phyloP scores from a whole-genome alignment of 2,113 vertebrate genomes.

The Brachyistius frenatus region DNA sequence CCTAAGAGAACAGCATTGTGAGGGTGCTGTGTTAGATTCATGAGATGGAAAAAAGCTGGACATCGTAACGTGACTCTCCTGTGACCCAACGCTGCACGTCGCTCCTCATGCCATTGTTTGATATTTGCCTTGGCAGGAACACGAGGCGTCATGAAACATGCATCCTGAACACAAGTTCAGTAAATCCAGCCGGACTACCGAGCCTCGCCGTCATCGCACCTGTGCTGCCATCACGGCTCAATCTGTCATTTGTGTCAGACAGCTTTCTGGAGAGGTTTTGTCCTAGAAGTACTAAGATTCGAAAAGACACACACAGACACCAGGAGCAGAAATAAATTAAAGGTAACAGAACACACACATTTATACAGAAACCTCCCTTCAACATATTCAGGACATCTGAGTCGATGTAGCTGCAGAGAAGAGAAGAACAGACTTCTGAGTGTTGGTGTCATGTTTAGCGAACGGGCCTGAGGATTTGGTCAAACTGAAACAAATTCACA shows the following conservation, averaged over 20 bases:
- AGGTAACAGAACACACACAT: too few relatives aligned
- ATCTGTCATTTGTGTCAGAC: slow-evolving; percentile 41
- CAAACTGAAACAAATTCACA: too few relatives aligned
- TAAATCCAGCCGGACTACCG: slow-evolving; percentile 22
- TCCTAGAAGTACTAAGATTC: background rate
- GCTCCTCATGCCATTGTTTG: slow-evolving; percentile 57
- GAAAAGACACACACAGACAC: background rate
- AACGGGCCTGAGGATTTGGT: too few relatives aligned
- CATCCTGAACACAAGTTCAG: slow-evolving; percentile 49
- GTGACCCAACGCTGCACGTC: slow-evolving; percentile 1
- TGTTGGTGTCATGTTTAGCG: too few relatives aligned
- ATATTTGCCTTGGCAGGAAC: slow-evolving; percentile 65
- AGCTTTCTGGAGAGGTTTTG: background rate
- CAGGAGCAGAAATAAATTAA: background rate
- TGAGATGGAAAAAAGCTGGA: slow-evolving; percentile 31
- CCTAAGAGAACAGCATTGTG: slow-evolving; percentile 17
- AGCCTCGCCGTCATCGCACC: slow-evolving; percentile 22
- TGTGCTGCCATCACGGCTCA: slow-evolving; percentile 47
- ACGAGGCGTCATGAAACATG: slow-evolving; percentile 39
- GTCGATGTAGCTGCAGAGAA: too few relatives aligned
- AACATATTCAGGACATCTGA: too few relatives aligned
- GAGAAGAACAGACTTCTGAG: too few relatives aligned
- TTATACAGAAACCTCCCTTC: too few relatives aligned
- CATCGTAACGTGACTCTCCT: slow-evolving; percentile 36
- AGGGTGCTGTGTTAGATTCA: slow-evolving; percentile 31